phyloP scores from a whole-genome alignment of 2,888 invertebrate genomes.

The Ormyrus rosae region DNA sequence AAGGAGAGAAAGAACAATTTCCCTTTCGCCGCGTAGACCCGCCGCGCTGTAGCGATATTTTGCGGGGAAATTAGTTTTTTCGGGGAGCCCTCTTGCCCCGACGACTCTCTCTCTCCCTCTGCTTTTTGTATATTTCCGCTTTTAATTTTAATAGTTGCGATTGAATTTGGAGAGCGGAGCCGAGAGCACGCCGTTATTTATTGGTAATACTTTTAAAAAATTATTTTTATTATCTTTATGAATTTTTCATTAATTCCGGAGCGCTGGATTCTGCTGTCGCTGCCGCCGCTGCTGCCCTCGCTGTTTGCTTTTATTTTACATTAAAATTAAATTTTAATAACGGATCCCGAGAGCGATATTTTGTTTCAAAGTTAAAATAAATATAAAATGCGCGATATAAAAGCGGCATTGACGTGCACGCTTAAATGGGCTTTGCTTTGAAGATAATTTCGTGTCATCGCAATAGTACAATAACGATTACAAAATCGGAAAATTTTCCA shows the following conservation, averaged over 20 bases:
- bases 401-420: neutral
- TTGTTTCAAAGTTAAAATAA: conserved; percentile 16
- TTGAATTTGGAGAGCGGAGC: no score
- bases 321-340: no score
- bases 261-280: no score
- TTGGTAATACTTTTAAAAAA: no score
- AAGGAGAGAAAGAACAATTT: conserved; percentile 69
- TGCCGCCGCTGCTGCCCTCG: no score
- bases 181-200: no score
- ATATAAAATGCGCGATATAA: conserved; percentile 5
- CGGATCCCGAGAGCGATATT: neutral
- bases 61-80: conserved; percentile 43
- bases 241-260: no score
- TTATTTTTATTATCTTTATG: no score
- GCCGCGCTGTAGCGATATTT: conserved; percentile 63
- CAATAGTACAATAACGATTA: neutral
- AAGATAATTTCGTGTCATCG: conserved; percentile 10
- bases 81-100: neutral
- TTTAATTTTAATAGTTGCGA: no score
- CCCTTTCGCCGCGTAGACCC: conserved; percentile 71
- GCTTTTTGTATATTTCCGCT: no score
- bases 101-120: no score
- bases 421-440: conserved; percentile 18
- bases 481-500: conserved; percentile 11
- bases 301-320: no score